Percentiles rank a stretch among this genome's conserved stretches.
Evolutionary conservation across 2,888 invertebrate species (phyloP).

Genomic region (Cheilosia vulpina): DNA sequence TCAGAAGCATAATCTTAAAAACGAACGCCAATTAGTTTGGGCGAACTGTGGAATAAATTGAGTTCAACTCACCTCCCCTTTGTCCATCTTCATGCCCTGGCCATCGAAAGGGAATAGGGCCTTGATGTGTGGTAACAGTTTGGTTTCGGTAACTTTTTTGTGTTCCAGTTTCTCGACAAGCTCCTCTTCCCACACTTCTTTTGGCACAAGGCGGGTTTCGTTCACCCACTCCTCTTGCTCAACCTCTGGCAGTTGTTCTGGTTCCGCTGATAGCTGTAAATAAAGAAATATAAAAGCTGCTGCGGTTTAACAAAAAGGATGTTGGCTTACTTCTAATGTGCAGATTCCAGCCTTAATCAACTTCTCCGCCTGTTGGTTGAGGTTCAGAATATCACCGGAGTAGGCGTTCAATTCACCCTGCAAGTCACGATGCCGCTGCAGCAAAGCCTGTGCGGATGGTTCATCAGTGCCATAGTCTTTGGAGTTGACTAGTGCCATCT

Average conservation of each 20-base stretch:
- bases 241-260: conserved; percentile 85
- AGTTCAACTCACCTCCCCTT: conserved; percentile 87
- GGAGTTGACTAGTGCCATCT: conserved; percentile 94
- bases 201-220: conserved; percentile 92
- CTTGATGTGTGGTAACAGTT: conserved; percentile 93
- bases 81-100: conserved; percentile 95
- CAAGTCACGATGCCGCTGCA: conserved; percentile 93
- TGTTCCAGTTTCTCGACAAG: conserved; percentile 93
- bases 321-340: conserved; percentile 79
- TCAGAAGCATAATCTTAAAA: conserved; percentile 89
- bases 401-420: conserved; percentile 96
- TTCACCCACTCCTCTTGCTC: conserved; percentile 91
- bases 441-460: conserved; percentile 93
- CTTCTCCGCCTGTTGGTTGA: conserved; percentile 91
- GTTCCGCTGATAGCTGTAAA: conserved; percentile 85
- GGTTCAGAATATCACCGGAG: conserved; percentile 91
- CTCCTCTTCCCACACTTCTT: conserved; percentile 97
- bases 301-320: not conserved
- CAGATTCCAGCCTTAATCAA: conserved; percentile 90
- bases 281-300: not conserved
- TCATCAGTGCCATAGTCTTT: conserved; percentile 97
- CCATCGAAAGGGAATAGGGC: conserved; percentile 96
- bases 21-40: not conserved
- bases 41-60: not conserved
- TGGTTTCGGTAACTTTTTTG: conserved; percentile 93